A percentile compares a stretch with the other conserved stretches of the same genome.
Evolutionary conservation across 2,113 vertebrate species (phyloP).

Genomic region (Megaceryle maxima): DNA sequence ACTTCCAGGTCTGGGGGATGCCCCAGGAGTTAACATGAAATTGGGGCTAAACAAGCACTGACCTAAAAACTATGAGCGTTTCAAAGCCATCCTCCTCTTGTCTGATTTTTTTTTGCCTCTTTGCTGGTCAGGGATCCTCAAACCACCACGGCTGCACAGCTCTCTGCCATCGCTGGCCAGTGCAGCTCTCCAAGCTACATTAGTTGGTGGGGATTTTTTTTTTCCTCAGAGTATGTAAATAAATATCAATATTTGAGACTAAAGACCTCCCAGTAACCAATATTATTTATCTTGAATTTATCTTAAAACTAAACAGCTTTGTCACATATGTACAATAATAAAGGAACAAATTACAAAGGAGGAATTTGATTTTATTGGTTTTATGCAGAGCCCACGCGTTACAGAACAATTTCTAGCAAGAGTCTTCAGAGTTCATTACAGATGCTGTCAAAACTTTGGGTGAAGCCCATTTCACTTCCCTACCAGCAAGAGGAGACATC

Average conservation of each 20-base stretch:
- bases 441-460: neutral
- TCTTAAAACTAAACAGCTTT: conserved; percentile 45
- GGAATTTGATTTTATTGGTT: conserved; percentile 42
- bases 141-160: neutral
- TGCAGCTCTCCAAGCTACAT: neutral
- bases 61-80: rapidly evolving
- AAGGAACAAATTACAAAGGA: conserved; percentile 27
- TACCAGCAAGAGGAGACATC: neutral
- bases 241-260: conserved; percentile 38
- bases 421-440: conserved; percentile 21
- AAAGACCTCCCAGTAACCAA: conserved; percentile 53
- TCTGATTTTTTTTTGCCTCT: neutral
- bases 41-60: neutral
- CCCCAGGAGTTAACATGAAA: neutral
- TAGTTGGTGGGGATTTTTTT: neutral
- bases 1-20: neutral
- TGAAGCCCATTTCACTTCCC: neutral
- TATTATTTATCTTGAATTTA: conserved; percentile 40
- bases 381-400: neutral
- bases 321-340: conserved; percentile 25
- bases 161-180: neutral
- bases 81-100: neutral
- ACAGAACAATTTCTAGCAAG: neutral
- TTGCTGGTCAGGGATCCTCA: neutral
- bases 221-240: neutral